Evolutionary conservation across 2,797 vertebrate species (phyloP).

Genomic region (Trichosurus vulpecula): DNA sequence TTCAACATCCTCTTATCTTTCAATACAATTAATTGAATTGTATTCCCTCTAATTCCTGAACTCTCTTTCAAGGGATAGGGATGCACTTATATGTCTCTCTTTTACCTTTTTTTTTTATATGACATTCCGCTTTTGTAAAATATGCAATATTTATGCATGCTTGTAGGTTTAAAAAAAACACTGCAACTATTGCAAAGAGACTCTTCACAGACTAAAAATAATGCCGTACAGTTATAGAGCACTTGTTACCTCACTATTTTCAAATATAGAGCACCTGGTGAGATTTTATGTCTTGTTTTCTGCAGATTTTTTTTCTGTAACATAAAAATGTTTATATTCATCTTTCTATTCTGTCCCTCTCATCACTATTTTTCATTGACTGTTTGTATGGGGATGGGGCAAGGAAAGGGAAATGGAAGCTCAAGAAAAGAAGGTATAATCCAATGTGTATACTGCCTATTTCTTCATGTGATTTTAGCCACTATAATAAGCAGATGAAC

Average conservation of each 20-base stretch:
- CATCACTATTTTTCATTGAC: neutral
- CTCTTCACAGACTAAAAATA: slow-evolving; percentile 45
- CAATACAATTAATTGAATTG: neutral
- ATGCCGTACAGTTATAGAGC: neutral
- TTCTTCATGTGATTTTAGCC: slow-evolving; percentile 30
- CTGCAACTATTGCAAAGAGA: neutral
- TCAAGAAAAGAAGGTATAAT: slow-evolving; percentile 30
- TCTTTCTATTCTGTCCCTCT: slow-evolving; percentile 42
- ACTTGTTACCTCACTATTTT: slow-evolving; percentile 33
- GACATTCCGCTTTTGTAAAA: neutral
- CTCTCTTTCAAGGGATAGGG: slow-evolving; percentile 2
- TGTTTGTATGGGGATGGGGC: neutral
- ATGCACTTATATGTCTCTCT: neutral
- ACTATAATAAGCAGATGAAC: slow-evolving; percentile 2
- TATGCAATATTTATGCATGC: neutral
- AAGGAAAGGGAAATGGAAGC: slow-evolving; percentile 11
- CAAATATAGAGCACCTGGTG: slow-evolving; percentile 1
- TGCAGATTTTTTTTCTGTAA: slow-evolving; percentile 40
- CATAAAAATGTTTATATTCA: slow-evolving; percentile 35
- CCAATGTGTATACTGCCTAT: neutral
- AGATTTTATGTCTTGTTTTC: slow-evolving; percentile 42
- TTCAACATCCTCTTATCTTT: slow-evolving; percentile 9
- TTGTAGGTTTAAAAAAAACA: neutral
- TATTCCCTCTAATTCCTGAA: slow-evolving; percentile 16
- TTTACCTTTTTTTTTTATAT: slow-evolving; percentile 10